Base-by-base conservation (phyloP, 1,140 invertebrate genomes). In the Parasteatoda tepidariorum region DNA sequence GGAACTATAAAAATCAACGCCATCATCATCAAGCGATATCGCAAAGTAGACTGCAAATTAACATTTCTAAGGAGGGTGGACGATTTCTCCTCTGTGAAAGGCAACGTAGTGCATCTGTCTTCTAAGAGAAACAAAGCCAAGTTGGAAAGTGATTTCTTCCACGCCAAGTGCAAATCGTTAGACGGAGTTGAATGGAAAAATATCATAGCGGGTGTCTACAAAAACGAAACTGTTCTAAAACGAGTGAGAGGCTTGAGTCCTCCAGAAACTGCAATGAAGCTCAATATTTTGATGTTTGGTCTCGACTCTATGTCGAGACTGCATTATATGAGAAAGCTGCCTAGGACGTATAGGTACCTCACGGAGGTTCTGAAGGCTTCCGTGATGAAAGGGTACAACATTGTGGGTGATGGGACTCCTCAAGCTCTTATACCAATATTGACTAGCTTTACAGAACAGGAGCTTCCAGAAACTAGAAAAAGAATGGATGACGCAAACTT, bases 361-460 rank as follows among this genome's bases (percentile, higher is more conserved):
- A 93, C 90, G 0, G 89, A 95, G 15, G 87, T 90, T 11, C 88
- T 97, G n/a, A 89, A 92, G 31, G 92, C 92, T 3, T 89, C 92
- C 18, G 90, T 96, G 7, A 88, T 97, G 0, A 90, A 95, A 87
- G 94, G 95, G 83, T 95, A 96, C 85, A 97, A 97, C 87, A 97
- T 97, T 74, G 93, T 98, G 2, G 97, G 97, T 0, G 97, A 98
- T 89, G 97, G 96, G 0, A 98, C 97, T 0, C 95, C 96, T 0
- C 96, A 97, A 86, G 96, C 96, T 0, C 89, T 98, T 24, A 95
- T 97, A 57, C 97, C 97, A 0, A 94, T 98, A 55, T 89, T 98
- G 0, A 97, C 96, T 0, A 92, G 92, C 30, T 93, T 94, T 88
- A 97, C 94, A 0, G 97, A 98, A 89, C 87, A 94, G 4, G 96